Percentiles rank a stretch among this genome's conserved stretches.
phyloP scores from a whole-genome alignment of 2,888 invertebrate species.

The Dicycla oo region DNA sequence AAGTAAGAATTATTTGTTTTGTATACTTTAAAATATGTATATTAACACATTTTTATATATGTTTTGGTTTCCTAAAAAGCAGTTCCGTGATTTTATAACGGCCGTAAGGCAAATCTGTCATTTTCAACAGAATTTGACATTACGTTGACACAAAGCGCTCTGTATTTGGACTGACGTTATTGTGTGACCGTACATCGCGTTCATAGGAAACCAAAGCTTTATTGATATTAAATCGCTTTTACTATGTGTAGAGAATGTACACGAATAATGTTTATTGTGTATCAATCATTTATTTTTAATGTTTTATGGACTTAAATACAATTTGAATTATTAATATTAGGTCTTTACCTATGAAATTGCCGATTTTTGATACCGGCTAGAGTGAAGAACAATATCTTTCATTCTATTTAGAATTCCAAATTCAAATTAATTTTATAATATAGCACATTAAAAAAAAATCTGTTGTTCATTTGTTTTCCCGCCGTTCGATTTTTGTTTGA shows the following conservation, averaged over 20 bases:
- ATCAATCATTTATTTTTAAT: slow-evolving; percentile 16
- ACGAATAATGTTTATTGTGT: slow-evolving; percentile 3
- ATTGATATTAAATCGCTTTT: background rate
- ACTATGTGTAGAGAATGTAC: background rate
- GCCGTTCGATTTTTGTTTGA: no score
- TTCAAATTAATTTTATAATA: no score
- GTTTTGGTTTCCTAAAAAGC: background rate
- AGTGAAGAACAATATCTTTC: no score
- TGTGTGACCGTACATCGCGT: background rate
- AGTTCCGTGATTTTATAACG: background rate
- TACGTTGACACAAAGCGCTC: background rate
- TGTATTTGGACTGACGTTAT: background rate
- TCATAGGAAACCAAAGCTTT: background rate
- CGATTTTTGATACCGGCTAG: no score
- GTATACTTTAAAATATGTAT: background rate
- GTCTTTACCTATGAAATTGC: no score
- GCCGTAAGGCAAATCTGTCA: background rate
- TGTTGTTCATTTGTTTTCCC: no score
- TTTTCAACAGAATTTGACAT: background rate
- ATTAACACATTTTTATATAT: background rate
- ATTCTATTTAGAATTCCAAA: no score
- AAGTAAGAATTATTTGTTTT: slow-evolving; percentile 10
- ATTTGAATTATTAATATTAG: slow-evolving; percentile 20
- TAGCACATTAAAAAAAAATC: no score
- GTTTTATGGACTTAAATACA: slow-evolving; percentile 12